These are phyloP conservation scores for Hormiphora californensis DNA, from an alignment of 37 sponge, comb jelly and placozoan species.

Conservation along the genomic window DNA sequence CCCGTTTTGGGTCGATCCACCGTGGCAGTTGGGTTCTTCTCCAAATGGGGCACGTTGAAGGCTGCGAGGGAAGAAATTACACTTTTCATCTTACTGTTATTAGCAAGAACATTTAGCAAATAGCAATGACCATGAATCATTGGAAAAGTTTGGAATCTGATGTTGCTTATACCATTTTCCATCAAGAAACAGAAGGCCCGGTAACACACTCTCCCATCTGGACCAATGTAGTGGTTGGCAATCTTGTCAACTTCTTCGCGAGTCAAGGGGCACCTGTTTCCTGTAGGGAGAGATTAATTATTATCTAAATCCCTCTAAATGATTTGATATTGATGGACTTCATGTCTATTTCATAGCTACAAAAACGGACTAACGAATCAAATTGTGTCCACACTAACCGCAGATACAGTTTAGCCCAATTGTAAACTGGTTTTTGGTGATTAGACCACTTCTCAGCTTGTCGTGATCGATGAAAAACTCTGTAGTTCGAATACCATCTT, in stretches of 20 bases:
- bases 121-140: too few species aligned
- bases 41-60: constrained; percentile 76
- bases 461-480: constrained; percentile 91
- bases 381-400: too few species aligned
- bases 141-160: too few species aligned
- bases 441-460: constrained; percentile 76
- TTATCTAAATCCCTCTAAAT: background rate
- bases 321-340: background rate
- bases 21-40: constrained; percentile 69
- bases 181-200: constrained; percentile 77
- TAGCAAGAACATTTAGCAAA: too few species aligned
- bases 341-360: background rate
- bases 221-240: constrained; percentile 59
- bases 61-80: too few species aligned
- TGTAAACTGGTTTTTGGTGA: constrained; percentile 82
- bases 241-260: constrained; percentile 68
- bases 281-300: background rate
- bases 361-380: too few species aligned
- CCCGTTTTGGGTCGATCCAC: constrained; percentile 72
- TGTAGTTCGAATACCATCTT: constrained; percentile 83
- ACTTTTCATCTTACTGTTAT: too few species aligned
- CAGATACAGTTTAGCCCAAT: constrained; percentile 34
- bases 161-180: constrained; percentile 73
- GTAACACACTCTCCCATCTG: constrained; percentile 73
- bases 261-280: constrained; percentile 57